Conservation (phyloP, 2,113 vertebrate species). For the Spheniscus mendiculus region DNA sequence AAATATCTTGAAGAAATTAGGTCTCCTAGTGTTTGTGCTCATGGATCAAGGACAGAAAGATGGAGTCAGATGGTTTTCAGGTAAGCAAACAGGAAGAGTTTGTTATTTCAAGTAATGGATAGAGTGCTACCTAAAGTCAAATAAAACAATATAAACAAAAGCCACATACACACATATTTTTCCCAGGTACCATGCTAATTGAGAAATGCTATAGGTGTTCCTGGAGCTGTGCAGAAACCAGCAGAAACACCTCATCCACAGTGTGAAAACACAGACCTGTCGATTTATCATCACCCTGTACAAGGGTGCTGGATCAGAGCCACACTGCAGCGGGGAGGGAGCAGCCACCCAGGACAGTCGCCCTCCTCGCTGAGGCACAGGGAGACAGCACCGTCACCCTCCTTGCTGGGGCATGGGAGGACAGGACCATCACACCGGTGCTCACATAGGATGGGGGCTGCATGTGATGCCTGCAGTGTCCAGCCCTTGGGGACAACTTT, state of each 20-base stretch:
- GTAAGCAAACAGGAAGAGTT: background rate
- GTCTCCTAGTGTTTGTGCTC: background rate
- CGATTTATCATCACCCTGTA: accelerated
- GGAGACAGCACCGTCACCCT: background rate
- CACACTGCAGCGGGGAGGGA: accelerated
- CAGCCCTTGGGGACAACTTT: background rate
- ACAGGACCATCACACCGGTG: background rate
- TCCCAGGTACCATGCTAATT: background rate
- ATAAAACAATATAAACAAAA: background rate
- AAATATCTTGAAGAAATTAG: conserved; percentile 42
- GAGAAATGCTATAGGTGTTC: background rate
- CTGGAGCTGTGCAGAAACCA: background rate
- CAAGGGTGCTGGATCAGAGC: accelerated
- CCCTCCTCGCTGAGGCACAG: background rate
- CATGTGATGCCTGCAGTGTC: accelerated
- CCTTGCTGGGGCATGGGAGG: no score
- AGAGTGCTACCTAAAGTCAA: background rate
- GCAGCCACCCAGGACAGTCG: accelerated
- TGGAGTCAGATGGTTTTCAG: background rate
- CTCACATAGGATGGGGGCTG: background rate
- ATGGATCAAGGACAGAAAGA: background rate
- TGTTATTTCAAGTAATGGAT: background rate
- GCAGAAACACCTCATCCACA: background rate
- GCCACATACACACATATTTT: accelerated
- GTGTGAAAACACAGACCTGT: background rate